These are phyloP conservation scores for Trichechus manatus DNA, from an alignment of 2,113 vertebrate species.

Conservation along the genomic window DNA sequence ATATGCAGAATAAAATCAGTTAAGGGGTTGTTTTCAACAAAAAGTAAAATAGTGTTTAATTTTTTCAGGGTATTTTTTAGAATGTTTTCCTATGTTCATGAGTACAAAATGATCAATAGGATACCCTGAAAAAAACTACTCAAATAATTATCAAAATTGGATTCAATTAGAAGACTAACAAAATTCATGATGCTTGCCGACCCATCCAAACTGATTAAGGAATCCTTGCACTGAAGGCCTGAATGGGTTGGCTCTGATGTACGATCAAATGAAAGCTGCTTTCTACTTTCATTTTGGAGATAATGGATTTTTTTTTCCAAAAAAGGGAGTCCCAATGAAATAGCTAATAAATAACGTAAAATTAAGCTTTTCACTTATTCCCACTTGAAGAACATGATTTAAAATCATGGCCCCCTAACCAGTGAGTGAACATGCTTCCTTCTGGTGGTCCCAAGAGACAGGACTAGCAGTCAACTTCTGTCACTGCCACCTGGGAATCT, in stretches of 20 bases:
- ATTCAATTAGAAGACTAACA: constrained; percentile 54
- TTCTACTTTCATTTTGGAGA: constrained; percentile 47
- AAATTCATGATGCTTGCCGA: constrained; percentile 6
- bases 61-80: constrained; percentile 42
- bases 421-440: background rate
- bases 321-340: background rate
- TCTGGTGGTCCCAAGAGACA: background rate
- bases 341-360: background rate
- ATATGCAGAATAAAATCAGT: constrained; percentile 1
- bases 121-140: constrained; percentile 50
- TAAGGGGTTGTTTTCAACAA: constrained; percentile 49
- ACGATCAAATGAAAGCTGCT: constrained; percentile 30
- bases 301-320: background rate
- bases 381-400: constrained; percentile 3
- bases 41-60: constrained; percentile 61
- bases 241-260: background rate
- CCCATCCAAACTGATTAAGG: background rate
- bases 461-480: background rate
- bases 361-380: background rate
- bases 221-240: background rate
- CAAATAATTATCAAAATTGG: constrained; percentile 41
- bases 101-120: constrained; percentile 52
- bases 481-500: background rate
- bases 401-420: background rate
- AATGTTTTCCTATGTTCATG: constrained; percentile 48